Evolutionary conservation across 64 coral and sea anemone species (phyloP), one percentile per base, ranked within the genome.

Genomic region (Exaiptasia diaphana): DNA sequence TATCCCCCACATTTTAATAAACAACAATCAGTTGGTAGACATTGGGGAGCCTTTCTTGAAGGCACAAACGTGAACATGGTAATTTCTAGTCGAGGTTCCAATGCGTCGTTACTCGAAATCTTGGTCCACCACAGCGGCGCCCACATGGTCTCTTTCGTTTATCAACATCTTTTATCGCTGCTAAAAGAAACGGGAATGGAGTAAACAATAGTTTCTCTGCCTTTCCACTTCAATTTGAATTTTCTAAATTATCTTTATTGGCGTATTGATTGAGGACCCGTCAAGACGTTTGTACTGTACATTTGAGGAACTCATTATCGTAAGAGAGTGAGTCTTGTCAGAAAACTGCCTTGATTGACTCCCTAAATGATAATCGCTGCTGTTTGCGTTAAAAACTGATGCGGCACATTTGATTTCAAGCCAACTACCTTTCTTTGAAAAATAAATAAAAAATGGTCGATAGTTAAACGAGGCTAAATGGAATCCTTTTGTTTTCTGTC

Each of bases 61-160:
- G 61, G 30, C 61, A 28, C 20, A 0, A 35, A 35, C 32, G 61
- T 65, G 32, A 37, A 65, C 30, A 3, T 33, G 28, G 17, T 65
- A 65, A 35, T 65, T 65, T 65, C 10, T 35, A 35, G n/a, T 65
- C 1, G 61, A 65, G 61, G 61, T 65, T 65, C 61, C 61, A 65
- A 18, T 65, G 8, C 14, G 61, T 65, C 61, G 15, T 65, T 17
- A 65, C 32, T 65, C 29, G 14, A 65, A 65, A 65, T 65, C 61
- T 65, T 17, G 32, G 61, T 65, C n/a, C 31, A 35, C 15, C 23
- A 35, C 5, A 11, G 21, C 38, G 61, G 61, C 61, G 61, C 61
- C 61, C 61, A 35, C 13, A 15, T 20, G n/a, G n/a, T n/a, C n/a
- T n/a, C n/a, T n/a, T n/a, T n/a, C n/a, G 61, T 6, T 35, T 65